phyloP scores from a whole-genome alignment of 2,888 invertebrate genomes.

The Neria commutata region DNA sequence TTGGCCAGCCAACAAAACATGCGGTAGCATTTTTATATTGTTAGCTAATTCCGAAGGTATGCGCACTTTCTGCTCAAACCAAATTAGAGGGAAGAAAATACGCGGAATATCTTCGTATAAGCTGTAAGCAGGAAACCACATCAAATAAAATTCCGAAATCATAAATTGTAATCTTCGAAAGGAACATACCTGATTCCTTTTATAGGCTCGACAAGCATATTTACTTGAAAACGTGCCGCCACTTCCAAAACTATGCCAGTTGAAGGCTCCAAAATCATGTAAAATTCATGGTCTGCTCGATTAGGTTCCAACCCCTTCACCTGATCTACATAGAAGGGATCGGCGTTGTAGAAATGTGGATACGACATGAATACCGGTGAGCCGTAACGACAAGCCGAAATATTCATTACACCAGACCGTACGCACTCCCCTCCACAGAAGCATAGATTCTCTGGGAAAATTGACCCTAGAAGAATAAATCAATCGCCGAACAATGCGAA shows the following conservation, averaged over 20 bases:
- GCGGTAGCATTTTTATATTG: conserved; percentile 64
- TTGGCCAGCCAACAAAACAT: conserved; percentile 65
- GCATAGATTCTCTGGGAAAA: conserved; percentile 70
- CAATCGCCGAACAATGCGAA: neutral
- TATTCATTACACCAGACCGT: conserved; percentile 77
- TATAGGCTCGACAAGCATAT: conserved; percentile 73
- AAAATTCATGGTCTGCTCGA: conserved; percentile 73
- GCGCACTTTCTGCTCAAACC: conserved; percentile 75
- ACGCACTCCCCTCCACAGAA: conserved; percentile 76
- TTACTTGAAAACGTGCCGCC: conserved; percentile 78
- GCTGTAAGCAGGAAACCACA: no score
- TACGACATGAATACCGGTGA: conserved; percentile 84
- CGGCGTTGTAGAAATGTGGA: conserved; percentile 83
- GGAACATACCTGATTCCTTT: conserved; percentile 69
- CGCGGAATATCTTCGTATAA: conserved; percentile 71
- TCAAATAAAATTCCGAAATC: neutral
- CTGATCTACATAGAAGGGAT: conserved; percentile 68
- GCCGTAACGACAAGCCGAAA: conserved; percentile 78
- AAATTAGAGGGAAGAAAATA: conserved; percentile 76
- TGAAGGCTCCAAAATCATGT: conserved; percentile 75
- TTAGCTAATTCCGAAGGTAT: conserved; percentile 66
- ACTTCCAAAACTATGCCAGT: conserved; percentile 79
- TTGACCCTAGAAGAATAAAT: conserved; percentile 62
- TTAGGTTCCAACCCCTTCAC: conserved; percentile 75
- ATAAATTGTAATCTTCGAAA: neutral